These are phyloP conservation scores for Falco columbarius DNA, from an alignment of 2,797 vertebrate genomes.

Conservation along the genomic window DNA sequence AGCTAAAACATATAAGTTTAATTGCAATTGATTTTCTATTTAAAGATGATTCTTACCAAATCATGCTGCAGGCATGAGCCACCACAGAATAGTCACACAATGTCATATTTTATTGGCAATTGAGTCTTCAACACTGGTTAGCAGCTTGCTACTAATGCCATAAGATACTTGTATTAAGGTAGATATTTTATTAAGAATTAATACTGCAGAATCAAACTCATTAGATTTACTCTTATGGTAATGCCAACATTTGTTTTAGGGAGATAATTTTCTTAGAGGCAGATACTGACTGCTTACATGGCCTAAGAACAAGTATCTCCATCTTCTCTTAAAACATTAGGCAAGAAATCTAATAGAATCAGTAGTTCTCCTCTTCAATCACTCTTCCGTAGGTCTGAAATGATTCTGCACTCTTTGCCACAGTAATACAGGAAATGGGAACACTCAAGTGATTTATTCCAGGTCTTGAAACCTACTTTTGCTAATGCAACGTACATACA, in stretches of 20 bases:
- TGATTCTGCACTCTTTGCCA: background rate
- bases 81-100: background rate
- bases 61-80: background rate
- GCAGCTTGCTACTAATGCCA: background rate
- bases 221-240: background rate
- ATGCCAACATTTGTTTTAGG: background rate
- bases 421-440: background rate
- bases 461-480: background rate
- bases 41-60: background rate
- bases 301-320: background rate
- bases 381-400: background rate
- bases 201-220: background rate
- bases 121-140: background rate
- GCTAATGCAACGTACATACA: background rate
- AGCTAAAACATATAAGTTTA: background rate
- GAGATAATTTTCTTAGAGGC: background rate
- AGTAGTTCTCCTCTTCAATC: background rate
- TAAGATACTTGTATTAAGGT: background rate
- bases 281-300: background rate
- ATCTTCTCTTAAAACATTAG: background rate
- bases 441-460: background rate
- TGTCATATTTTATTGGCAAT: background rate
- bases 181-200: background rate
- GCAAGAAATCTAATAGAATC: background rate
- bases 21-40: background rate